Percentiles rank a stretch among this genome's conserved stretches.
Conservation (phyloP, 2,113 vertebrate genomes). For the Dicrurus megarhynchus region DNA sequence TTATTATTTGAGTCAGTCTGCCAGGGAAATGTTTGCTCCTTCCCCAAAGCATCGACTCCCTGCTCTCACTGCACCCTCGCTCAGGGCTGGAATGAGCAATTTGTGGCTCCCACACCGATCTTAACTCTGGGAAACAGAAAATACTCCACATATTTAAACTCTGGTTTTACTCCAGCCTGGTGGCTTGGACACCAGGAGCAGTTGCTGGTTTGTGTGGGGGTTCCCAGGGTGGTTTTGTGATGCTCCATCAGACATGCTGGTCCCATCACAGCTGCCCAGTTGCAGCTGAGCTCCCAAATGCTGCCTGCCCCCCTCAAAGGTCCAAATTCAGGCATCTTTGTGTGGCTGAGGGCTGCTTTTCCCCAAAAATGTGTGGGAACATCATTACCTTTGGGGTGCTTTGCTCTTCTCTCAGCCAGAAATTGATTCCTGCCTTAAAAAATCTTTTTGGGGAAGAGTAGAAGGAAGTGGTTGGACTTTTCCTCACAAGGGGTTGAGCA, state of each 20-base stretch:
- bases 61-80: background rate
- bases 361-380: rapidly evolving
- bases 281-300: background rate
- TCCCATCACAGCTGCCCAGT: background rate
- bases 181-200: background rate
- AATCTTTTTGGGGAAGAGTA: background rate
- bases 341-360: background rate
- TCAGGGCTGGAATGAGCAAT: background rate
- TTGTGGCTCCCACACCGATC: background rate
- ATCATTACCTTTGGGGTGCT: background rate
- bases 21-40: background rate
- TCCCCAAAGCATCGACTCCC: background rate
- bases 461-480: background rate
- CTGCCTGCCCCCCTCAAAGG: background rate
- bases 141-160: background rate
- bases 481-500: background rate
- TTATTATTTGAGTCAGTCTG: slow-evolving; percentile 22
- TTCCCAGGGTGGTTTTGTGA: background rate
- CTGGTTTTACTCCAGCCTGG: background rate
- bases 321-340: background rate
- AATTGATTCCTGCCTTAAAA: background rate
- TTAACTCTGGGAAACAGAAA: background rate
- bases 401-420: background rate
- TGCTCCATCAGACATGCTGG: background rate
- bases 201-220: background rate